A percentile compares a stretch with the other conserved stretches of the same genome.
These are phyloP conservation scores for Seriola quinqueradiata DNA, from an alignment of 2,113 vertebrate species.

Conservation along the genomic window DNA sequence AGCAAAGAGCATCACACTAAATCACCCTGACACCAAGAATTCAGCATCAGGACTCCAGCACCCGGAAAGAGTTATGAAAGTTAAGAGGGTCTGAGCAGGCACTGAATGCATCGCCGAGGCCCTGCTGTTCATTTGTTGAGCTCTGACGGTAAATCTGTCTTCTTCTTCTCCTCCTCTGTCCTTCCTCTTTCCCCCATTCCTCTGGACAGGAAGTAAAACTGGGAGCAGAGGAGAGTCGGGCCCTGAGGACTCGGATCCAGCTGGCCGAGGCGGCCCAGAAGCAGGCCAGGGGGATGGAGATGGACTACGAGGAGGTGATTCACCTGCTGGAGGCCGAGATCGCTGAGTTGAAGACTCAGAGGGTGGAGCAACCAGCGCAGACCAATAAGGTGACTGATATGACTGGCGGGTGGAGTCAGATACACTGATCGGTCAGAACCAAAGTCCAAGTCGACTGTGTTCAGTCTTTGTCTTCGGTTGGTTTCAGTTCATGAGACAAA, in stretches of 20 bases:
- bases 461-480: too few relatives aligned
- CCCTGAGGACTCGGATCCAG: constrained; percentile 87
- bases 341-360: constrained; percentile 91
- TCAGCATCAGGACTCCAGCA: not conserved
- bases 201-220: constrained; percentile 88
- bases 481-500: too few relatives aligned
- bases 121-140: not conserved
- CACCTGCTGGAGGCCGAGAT: constrained; percentile 93
- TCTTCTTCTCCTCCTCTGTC: not conserved
- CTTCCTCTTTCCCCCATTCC: not conserved
- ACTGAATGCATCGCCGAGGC: not conserved
- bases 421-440: too few relatives aligned
- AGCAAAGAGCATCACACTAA: constrained; percentile 18
- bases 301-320: constrained; percentile 98
- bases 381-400: constrained; percentile 77
- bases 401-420: too few relatives aligned
- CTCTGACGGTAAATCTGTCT: not conserved
- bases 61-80: not conserved
- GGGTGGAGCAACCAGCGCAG: constrained; percentile 81
- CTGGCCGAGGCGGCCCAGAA: constrained; percentile 91
- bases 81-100: not conserved
- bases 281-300: constrained; percentile 92
- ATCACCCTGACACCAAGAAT: not conserved
- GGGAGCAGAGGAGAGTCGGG: constrained; percentile 87
- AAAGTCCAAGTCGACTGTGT: too few relatives aligned